These are phyloP conservation scores for Leptocoma aspasia DNA, from an alignment of 2,113 vertebrate species.

Conservation along the genomic window DNA sequence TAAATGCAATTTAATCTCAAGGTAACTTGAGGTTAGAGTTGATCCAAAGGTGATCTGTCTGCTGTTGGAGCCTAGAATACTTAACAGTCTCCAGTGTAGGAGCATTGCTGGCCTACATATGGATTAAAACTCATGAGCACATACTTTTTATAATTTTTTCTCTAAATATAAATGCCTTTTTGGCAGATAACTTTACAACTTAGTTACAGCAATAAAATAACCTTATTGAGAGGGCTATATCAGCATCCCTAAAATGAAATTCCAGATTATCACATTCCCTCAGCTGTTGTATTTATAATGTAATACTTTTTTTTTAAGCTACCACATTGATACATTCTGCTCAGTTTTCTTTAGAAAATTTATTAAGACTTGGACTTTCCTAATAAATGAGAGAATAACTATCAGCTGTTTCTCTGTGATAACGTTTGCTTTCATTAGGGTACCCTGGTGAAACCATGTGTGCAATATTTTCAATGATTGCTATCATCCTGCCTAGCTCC, in stretches of 20 bases:
- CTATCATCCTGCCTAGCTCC: conserved; percentile 39
- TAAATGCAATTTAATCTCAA: background rate
- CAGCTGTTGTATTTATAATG: background rate
- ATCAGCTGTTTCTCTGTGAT: conserved; percentile 46
- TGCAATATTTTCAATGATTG: conserved; percentile 33
- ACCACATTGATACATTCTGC: background rate
- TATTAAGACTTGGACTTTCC: conserved; percentile 2
- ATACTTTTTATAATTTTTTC: background rate
- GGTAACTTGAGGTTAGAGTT: background rate
- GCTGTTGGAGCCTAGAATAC: background rate
- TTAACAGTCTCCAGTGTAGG: background rate
- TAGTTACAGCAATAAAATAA: conserved; percentile 7
- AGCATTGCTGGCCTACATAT: background rate
- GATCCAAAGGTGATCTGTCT: background rate
- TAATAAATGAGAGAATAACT: conserved; percentile 42
- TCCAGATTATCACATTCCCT: conserved; percentile 7
- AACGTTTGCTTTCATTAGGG: conserved; percentile 43
- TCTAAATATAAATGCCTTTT: conserved; percentile 27
- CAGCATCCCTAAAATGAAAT: conserved; percentile 24
- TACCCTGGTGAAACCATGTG: conserved; percentile 39
- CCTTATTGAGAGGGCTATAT: background rate
- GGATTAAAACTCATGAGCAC: background rate
- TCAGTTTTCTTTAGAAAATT: conserved; percentile 4
- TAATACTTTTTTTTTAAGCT: conserved; percentile 8
- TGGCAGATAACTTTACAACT: conserved; percentile 30